Conservation (phyloP, 1,140 invertebrate species). For the Caenorhabditis brenneri region DNA sequence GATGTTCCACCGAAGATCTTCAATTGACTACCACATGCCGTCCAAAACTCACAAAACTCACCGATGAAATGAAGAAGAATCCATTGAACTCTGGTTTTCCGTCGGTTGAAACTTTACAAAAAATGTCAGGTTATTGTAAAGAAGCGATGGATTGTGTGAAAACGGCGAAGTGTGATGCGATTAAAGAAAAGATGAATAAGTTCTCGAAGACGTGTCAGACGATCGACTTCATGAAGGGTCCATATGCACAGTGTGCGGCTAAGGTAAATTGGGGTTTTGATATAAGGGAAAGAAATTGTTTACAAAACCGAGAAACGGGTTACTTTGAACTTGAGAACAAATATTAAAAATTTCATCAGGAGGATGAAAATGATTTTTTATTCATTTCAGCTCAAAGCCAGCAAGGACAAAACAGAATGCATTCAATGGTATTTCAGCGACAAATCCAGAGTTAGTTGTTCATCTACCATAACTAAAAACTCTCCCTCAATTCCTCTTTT, state of each 20-base stretch:
- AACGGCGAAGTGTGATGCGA: not conserved
- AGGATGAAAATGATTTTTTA: no score
- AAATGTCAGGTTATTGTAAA: constrained; percentile 22
- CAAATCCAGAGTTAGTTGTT: not conserved
- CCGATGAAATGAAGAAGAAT: constrained; percentile 21
- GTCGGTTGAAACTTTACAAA: not conserved
- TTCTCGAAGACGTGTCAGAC: constrained; percentile 2
- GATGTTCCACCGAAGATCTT: not conserved
- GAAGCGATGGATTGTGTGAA: constrained; percentile 11
- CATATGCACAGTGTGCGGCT: constrained; percentile 15
- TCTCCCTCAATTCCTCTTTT: not conserved
- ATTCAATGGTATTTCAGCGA: constrained; percentile 29
- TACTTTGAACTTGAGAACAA: no score
- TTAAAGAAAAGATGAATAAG: constrained; percentile 6
- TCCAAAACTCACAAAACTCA: not conserved
- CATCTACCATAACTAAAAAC: no score
- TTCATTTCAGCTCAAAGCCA: constrained; percentile 25
- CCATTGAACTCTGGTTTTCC: constrained; percentile 23
- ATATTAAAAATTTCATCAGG: no score
- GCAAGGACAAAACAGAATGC: constrained; percentile 17
- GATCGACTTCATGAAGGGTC: constrained; percentile 13
- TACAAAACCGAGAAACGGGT: not conserved
- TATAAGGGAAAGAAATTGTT: no score
- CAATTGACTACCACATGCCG: constrained; percentile 1
- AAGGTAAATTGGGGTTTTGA: not conserved